Base-by-base conservation (phyloP, 2,888 invertebrate species). In the Aporophyla lueneburgensis region DNA sequence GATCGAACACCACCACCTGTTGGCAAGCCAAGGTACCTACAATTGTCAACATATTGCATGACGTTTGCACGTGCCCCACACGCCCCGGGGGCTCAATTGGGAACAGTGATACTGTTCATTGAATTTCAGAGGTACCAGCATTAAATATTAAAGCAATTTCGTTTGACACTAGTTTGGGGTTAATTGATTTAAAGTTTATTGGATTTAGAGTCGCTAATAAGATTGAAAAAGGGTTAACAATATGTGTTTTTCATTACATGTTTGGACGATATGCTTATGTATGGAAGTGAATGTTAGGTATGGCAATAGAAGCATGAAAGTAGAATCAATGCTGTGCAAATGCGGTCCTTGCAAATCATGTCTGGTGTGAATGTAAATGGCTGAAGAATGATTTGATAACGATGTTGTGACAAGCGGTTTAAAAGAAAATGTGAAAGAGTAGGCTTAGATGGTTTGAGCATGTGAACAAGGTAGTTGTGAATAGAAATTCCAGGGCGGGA, bases 1-100 rank as follows among this genome's bases (percentile, higher is more conserved):
- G 71, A 86, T 83, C 62, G 81, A 80, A 83, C 79, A 24, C 46
- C 81, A 27, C 91, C 93, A 93, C 93, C 93, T 93, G 93, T 93
- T 91, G 93, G 88, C 83, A 80, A 73, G 71, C 1, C 49, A 61
- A 87, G 88, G 88, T 90, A 89, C n/a, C n/a, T n/a, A n/a, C 92
- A 90, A 86, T 90, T 91, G 91, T 92, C 92, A 89, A 88, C 90
- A 89, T 87, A 90, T 80, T 78, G 78, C 81, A 78, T 86, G 87
- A 86, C 88, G 74, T 89, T 86, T 88, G 86, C 82, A 86, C 86
- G 87, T 87, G 86, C 83, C 71, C 85, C 87, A 84, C 86, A 85
- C 83, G 81, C 91, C 89, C 89, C 46, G 53, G 88, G 87, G 91
- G 87, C 40, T 74, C 71, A 67, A 74, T 80, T 74, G 79, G 74